Evolutionary conservation across 1,140 invertebrate species (phyloP).

Genomic region (Conopomorpha cramerella): DNA sequence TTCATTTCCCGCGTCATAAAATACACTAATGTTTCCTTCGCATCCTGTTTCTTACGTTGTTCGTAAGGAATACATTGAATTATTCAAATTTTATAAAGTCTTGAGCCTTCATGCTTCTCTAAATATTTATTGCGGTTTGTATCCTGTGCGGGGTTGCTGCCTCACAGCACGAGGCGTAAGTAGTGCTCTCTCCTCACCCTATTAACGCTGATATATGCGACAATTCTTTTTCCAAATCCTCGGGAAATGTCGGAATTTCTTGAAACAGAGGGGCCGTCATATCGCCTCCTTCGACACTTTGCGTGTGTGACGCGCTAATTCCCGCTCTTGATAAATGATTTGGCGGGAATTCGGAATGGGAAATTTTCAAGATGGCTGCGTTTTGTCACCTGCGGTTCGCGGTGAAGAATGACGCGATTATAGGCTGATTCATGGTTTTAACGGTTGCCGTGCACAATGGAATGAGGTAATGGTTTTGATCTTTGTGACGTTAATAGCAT

Average conservation of each 20-base stretch:
- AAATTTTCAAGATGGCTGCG: slow-evolving; percentile 13
- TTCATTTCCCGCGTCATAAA: too few relatives aligned
- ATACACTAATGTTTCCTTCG: too few relatives aligned
- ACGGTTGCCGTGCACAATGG: too few relatives aligned
- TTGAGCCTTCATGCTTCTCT: slow-evolving; percentile 8
- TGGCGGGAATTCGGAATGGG: slow-evolving; percentile 27
- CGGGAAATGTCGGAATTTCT: slow-evolving; percentile 17
- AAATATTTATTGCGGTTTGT: slow-evolving; percentile 47
- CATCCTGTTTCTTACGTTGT: too few relatives aligned
- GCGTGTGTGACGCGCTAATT: slow-evolving; percentile 42
- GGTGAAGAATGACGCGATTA: slow-evolving; percentile 2
- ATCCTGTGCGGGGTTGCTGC: slow-evolving; percentile 43
- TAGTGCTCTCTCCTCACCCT: slow-evolving; percentile 57
- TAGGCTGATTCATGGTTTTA: too few relatives aligned
- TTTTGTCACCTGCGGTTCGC: slow-evolving; percentile 9
- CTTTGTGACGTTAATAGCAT: too few relatives aligned
- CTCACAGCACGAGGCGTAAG: slow-evolving; percentile 58
- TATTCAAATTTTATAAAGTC: too few relatives aligned
- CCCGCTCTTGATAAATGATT: slow-evolving; percentile 49
- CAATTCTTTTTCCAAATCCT: slow-evolving; percentile 54
- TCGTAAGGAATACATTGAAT: too few relatives aligned
- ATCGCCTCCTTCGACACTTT: slow-evolving; percentile 33
- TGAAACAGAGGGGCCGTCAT: slow-evolving; percentile 40
- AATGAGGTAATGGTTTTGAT: too few relatives aligned
- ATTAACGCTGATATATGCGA: slow-evolving; percentile 57